Base-by-base conservation (phyloP, 2,888 invertebrate species). In the Cartodere bifasciata region DNA sequence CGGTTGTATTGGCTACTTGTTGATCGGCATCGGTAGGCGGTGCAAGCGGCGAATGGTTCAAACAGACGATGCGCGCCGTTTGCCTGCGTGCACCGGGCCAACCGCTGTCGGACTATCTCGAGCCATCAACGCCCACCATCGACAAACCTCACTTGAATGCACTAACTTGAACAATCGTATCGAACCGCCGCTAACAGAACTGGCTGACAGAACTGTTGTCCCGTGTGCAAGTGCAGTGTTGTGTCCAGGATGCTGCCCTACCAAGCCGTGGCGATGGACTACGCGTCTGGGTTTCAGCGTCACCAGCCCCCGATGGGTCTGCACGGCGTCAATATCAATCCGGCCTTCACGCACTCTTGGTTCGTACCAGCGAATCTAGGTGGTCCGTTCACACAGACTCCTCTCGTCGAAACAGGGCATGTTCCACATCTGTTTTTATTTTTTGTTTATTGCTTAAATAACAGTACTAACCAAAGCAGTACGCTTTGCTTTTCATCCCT, bases 291-390 rank as follows among this genome's bases (percentile, higher is more conserved):
- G 47, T 58, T 51, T 42, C 50, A 48, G 41, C 43, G 47, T 34
- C 49, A 68, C 32, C 51, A 49, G 32, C 47, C 58, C 32, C 55
- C 58, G 36, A 53, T 60, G 37, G 65, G 58, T 50, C 60, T 59
- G 55, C 49, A 48, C 34, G 60, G 60, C 44, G 58, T 68, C 66
- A 73, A 64, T 69, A 72, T 60, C 70, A 75, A 60, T 43, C 76
- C 87, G 56, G 80, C 81, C 56, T 88, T 87, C 73, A 82, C 85
- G 61, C 87, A 88, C 75, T 87, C 87, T 70, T 88, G 88, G 88
- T 84, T 87, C 76, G 85, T 86, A 67, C 80, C 82, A 70, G 83
- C 84, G 79, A 85, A 86, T 72, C 76, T 86, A 70, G 85, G 85
- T 77, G 77, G 83, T 74, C 82, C 84, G 69, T 77, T 75, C 68